Evolutionary conservation across 2,113 vertebrate species (phyloP).

Genomic region (Equus przewalskii): DNA sequence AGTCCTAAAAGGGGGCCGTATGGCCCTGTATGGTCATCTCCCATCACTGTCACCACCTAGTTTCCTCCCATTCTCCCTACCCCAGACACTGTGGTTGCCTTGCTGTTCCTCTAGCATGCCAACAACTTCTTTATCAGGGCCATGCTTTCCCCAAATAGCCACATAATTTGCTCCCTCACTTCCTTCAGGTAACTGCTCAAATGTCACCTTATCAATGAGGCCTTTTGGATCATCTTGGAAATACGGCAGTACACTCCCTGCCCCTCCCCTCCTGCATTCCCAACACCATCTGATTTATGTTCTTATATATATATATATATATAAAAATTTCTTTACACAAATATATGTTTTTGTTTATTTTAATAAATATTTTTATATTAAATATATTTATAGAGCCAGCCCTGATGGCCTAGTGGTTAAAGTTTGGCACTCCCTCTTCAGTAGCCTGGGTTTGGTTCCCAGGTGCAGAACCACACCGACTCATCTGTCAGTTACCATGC

Average conservation of each 20-base stretch:
- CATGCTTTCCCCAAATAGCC: background rate
- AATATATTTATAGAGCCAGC: background rate
- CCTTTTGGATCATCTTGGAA: background rate
- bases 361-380: background rate
- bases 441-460: too few species aligned
- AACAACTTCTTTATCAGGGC: background rate
- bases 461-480: too few species aligned
- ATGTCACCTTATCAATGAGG: background rate
- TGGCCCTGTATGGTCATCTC: background rate
- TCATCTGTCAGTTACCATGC: too few species aligned
- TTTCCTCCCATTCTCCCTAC: fast-evolving
- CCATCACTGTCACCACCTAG: background rate
- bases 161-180: background rate
- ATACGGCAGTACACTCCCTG: background rate
- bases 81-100: background rate
- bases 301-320: background rate
- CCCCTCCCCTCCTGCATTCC: background rate
- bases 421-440: too few species aligned
- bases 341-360: background rate
- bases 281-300: background rate
- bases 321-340: background rate
- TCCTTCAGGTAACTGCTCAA: background rate
- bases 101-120: background rate
- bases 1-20: background rate
- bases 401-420: too few species aligned